phyloP scores from a whole-genome alignment of 2,797 vertebrate genomes.

The Rhinoraja longicauda region DNA sequence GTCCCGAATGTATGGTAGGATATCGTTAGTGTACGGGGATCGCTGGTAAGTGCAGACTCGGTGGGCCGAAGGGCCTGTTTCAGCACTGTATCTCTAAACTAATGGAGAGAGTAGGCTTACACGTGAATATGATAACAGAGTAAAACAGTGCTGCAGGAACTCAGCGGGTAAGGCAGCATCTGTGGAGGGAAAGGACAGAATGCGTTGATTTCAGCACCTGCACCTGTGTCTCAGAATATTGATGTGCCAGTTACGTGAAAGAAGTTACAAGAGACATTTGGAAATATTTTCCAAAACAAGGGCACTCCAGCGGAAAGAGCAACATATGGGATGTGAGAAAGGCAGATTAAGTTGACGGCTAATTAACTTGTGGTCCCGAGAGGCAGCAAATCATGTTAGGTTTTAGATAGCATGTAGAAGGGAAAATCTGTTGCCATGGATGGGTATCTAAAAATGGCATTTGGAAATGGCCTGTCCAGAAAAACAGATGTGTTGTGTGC shows the following conservation, averaged over 20 bases:
- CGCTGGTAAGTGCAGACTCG: too few species aligned
- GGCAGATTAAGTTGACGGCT: not conserved
- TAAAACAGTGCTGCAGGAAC: too few species aligned
- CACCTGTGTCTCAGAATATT: too few species aligned
- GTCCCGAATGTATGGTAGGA: too few species aligned
- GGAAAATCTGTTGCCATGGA: not conserved
- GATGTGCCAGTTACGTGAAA: not conserved
- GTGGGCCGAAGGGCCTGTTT: too few species aligned
- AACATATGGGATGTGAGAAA: not conserved
- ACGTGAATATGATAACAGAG: too few species aligned
- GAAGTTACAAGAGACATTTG: not conserved
- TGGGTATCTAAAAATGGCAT: not conserved
- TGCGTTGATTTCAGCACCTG: too few species aligned
- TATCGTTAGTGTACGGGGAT: too few species aligned
- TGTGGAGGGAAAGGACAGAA: too few species aligned
- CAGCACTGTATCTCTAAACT: too few species aligned
- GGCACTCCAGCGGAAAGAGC: not conserved
- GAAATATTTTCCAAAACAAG: not conserved
- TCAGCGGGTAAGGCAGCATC: too few species aligned
- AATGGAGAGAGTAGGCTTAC: too few species aligned
- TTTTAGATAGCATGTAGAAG: not conserved
- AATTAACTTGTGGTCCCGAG: not conserved
- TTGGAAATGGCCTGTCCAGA: not conserved
- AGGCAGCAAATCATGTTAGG: not conserved
- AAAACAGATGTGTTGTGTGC: not conserved